Evolutionary conservation across 23 tunicate species (phyloP), one percentile per base, ranked within the genome.

Genomic region (Styela clava): DNA sequence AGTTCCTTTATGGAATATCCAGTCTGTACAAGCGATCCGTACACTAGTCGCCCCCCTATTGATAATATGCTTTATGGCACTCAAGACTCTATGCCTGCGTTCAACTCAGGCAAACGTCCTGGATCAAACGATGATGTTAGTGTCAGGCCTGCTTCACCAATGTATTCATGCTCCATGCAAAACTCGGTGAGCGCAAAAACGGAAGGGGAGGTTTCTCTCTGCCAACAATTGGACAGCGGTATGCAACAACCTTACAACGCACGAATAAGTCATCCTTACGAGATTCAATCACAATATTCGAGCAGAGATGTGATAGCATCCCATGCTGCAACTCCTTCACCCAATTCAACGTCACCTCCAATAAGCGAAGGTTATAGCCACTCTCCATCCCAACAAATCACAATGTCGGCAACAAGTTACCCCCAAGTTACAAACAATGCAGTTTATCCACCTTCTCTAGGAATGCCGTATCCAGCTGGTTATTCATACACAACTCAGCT

Each of bases 1-100:
- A 86, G 89, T 63, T 91, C 97, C 1, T 91, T 74, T 74, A 91
- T 91, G 97, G 87, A 91, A 52, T 91, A 91, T 68, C 97, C 97
- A 29, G 83, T 86, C 16, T 79, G 83, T 52, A 69, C 84, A 64
- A 61, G 77, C 69, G 90, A 86, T 22, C 87, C 90, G 16, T 91
- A 91, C 78, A 44, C 64, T 1, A 31, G 28, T 0, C 64, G 81
- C 21, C 81, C 81, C 27, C 89, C 56, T 74, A 65, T 44, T 12
- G 64, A 68, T 81, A 61, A 72, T 44, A 73, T 73, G 61, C 35
- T 74, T 84, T 52, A 80, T 70, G 24, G 44, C 69, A 30, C 61
- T 25, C 64, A 72, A 62, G 73, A 83, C 44, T 19, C 21, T 0
- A 31, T n/a, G 23, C 12, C 78, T 20, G 20, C 28, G 30, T 63